These are phyloP conservation scores for Mobula birostris DNA, from an alignment of 2,113 vertebrate genomes.

Conservation along the genomic window DNA sequence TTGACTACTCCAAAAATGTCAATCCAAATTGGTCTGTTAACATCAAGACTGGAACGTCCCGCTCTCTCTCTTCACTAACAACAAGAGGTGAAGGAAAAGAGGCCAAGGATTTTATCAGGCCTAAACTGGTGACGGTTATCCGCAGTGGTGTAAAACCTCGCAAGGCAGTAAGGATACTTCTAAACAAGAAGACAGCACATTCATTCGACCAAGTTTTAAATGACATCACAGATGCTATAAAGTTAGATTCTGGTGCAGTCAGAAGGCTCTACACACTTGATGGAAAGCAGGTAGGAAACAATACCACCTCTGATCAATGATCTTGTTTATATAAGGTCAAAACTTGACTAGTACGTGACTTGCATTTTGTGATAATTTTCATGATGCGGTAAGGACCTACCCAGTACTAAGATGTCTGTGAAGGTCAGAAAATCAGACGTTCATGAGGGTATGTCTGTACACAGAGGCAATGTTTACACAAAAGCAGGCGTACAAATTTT, in stretches of 20 bases:
- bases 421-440: neutral
- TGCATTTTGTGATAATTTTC: neutral
- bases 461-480: neutral
- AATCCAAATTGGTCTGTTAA: constrained; percentile 97
- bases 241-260: constrained; percentile 89
- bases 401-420: neutral
- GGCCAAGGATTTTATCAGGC: constrained; percentile 90
- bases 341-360: neutral
- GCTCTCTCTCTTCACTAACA: constrained; percentile 66
- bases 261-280: constrained; percentile 90
- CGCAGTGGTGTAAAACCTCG: constrained; percentile 90
- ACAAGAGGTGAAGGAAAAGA: constrained; percentile 72
- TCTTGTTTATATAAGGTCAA: neutral
- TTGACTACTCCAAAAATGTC: constrained; percentile 90
- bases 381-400: neutral
- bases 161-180: constrained; percentile 88
- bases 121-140: constrained; percentile 94
- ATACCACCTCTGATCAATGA: neutral
- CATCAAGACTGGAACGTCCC: constrained; percentile 64
- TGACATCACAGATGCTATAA: constrained; percentile 96
- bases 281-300: constrained; percentile 81
- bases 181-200: constrained; percentile 97
- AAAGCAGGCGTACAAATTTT: neutral
- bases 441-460: neutral
- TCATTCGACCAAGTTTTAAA: constrained; percentile 94